A percentile compares a stretch with the other conserved stretches of the same genome.
These are phyloP conservation scores for Dipodomys spectabilis DNA, from an alignment of 2,113 vertebrate genomes.

Conservation along the genomic window DNA sequence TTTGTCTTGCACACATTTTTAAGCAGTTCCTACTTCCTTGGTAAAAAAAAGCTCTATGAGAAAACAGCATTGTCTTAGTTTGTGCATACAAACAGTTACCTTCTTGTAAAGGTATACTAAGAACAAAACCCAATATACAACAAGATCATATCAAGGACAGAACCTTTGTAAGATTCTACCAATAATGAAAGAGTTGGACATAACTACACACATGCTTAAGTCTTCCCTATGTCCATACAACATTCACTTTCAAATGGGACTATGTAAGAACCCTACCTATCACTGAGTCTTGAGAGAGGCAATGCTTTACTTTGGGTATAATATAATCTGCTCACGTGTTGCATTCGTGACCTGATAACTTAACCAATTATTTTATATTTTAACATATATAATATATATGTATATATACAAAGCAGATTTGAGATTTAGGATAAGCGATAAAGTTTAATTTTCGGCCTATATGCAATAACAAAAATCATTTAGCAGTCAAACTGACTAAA, in stretches of 20 bases:
- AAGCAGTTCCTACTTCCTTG: conserved; percentile 48
- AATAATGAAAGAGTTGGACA: neutral
- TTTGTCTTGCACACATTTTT: neutral
- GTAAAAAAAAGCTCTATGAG: conserved; percentile 50
- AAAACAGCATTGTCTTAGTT: neutral
- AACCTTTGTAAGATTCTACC: neutral
- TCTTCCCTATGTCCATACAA: neutral
- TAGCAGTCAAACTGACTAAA: neutral
- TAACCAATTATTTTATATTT: conserved; percentile 45
- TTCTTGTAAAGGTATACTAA: neutral
- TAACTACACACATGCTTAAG: conserved; percentile 16
- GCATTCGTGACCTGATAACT: conserved; percentile 30
- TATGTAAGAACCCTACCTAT: neutral
- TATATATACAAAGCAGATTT: neutral
- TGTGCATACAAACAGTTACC: neutral
- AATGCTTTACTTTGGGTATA: neutral
- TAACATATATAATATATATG: conserved; percentile 15
- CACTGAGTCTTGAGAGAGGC: neutral
- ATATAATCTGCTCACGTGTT: neutral
- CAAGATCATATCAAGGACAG: conserved; percentile 11
- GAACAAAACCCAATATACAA: neutral
- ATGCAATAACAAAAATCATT: conserved; percentile 35
- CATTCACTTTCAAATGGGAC: conserved; percentile 26
- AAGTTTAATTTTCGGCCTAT: conserved; percentile 11
- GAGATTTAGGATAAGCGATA: neutral